Evolutionary conservation across 2,113 vertebrate genomes (phyloP).

Genomic region (Leuciscus idus): DNA sequence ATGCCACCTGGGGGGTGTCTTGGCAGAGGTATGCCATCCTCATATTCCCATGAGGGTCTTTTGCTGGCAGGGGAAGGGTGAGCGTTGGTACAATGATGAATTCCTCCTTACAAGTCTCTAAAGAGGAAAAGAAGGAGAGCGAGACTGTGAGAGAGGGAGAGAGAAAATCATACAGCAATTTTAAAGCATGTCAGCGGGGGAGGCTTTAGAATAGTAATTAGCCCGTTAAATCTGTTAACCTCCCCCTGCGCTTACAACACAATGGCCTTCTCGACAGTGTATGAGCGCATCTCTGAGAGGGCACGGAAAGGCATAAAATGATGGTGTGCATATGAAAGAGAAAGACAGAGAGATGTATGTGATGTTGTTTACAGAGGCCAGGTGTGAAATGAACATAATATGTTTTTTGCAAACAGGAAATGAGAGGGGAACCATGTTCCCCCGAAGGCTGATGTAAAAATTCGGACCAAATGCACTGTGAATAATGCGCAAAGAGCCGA

Average conservation of each 20-base stretch:
- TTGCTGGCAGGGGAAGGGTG: neutral
- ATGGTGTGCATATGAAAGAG: neutral
- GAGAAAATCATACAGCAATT: slow-evolving; percentile 53
- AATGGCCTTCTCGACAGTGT: slow-evolving; percentile 35
- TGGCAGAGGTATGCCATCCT: slow-evolving; percentile 18
- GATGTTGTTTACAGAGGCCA: slow-evolving; percentile 15
- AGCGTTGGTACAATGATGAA: slow-evolving; percentile 26
- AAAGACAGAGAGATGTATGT: slow-evolving; percentile 17
- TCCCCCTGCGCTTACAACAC: slow-evolving; percentile 46
- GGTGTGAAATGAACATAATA: slow-evolving; percentile 34
- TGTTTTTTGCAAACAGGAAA: neutral
- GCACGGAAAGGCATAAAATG: neutral
- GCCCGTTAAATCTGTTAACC: slow-evolving; percentile 58
- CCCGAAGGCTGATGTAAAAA: neutral
- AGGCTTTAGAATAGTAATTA: slow-evolving; percentile 53
- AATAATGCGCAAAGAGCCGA: slow-evolving; percentile 27
- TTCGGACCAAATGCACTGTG: slow-evolving; percentile 30
- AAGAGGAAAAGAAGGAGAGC: slow-evolving; percentile 11
- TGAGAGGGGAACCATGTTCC: neutral
- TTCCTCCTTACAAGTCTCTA: slow-evolving; percentile 27
- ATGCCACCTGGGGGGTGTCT: neutral
- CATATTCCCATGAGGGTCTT: neutral
- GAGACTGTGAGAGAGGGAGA: slow-evolving; percentile 12
- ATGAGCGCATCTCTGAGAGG: slow-evolving; percentile 22
- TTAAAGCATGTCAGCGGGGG: slow-evolving; percentile 53